phyloP scores from a whole-genome alignment of 1,140 invertebrate genomes.

The Drosophila punjabiensis region DNA sequence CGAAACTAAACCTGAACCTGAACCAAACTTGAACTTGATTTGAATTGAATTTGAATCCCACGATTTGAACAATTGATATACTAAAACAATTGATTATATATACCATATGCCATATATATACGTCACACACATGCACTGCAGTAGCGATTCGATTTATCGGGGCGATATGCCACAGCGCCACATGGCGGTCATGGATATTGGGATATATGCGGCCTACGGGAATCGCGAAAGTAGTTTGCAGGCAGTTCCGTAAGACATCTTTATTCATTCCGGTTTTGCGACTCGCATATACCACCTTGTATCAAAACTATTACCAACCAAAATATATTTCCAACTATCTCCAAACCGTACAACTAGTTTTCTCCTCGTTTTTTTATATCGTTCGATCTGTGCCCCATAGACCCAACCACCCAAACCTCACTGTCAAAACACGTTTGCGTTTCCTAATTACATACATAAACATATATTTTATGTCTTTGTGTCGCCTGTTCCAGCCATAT shows the following conservation, averaged over 20 bases:
- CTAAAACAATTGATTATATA: slow-evolving; percentile 36
- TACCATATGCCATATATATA: slow-evolving; percentile 36
- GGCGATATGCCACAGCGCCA: slow-evolving; percentile 87
- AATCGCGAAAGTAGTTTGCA: slow-evolving; percentile 66
- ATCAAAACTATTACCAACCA: slow-evolving; percentile 12
- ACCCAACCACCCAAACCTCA: slow-evolving; percentile 5
- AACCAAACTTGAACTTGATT: slow-evolving; percentile 5
- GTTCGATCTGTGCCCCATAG: slow-evolving; percentile 32
- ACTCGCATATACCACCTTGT: slow-evolving; percentile 35
- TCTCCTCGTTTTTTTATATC: slow-evolving; percentile 5
- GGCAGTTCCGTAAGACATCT: slow-evolving; percentile 68
- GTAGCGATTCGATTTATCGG: slow-evolving; percentile 87
- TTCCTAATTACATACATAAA: neutral
- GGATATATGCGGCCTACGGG: slow-evolving; percentile 64
- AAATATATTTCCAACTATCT: slow-evolving; percentile 22
- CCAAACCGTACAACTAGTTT: slow-evolving; percentile 32
- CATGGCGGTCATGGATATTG: slow-evolving; percentile 66
- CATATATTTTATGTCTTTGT: neutral
- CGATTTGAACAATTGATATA: slow-evolving; percentile 20
- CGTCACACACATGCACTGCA: slow-evolving; percentile 53
- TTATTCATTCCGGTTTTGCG: slow-evolving; percentile 38
- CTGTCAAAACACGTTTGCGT: slow-evolving; percentile 7
- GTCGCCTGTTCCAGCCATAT: slow-evolving; percentile 23
- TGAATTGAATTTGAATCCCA: neutral
- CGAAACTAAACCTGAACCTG: neutral